phyloP scores from a whole-genome alignment of 2,888 invertebrate species.

The Neuroscelio doddi region DNA sequence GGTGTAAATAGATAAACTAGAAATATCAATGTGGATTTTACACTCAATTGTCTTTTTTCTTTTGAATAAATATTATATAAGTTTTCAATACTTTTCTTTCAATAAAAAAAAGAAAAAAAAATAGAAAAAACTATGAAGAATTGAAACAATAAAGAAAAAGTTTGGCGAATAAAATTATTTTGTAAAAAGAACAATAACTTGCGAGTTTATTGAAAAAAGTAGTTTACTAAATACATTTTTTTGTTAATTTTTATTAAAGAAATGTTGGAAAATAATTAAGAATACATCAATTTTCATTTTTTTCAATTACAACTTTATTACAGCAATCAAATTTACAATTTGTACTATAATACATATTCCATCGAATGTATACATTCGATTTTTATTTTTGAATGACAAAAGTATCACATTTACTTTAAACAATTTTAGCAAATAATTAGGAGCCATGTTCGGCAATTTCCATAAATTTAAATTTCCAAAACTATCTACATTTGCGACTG shows the following conservation, averaged over 20 bases:
- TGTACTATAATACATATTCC: background rate
- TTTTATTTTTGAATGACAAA: background rate
- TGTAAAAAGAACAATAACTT: background rate
- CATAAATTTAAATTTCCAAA: background rate
- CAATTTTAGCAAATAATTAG: background rate
- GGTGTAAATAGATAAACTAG: constrained; percentile 34
- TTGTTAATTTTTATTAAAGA: too few species aligned
- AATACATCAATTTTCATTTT: too few species aligned
- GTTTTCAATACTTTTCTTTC: background rate
- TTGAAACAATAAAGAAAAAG: background rate
- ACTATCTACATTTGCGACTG: background rate
- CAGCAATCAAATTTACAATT: background rate
- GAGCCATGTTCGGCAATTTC: background rate
- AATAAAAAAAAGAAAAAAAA: background rate
- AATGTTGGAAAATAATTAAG: too few species aligned
- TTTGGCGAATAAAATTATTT: constrained; percentile 2
- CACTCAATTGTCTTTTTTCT: background rate
- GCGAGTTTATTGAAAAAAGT: background rate
- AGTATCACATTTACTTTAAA: background rate
- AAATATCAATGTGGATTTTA: constrained; percentile 15
- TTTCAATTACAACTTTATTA: too few species aligned
- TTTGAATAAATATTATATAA: too few species aligned
- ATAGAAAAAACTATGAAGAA: background rate
- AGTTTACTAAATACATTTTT: too few species aligned
- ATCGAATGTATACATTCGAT: background rate